Conservation (phyloP, 2,888 invertebrate genomes). For the Drosophila kambysellisi region DNA sequence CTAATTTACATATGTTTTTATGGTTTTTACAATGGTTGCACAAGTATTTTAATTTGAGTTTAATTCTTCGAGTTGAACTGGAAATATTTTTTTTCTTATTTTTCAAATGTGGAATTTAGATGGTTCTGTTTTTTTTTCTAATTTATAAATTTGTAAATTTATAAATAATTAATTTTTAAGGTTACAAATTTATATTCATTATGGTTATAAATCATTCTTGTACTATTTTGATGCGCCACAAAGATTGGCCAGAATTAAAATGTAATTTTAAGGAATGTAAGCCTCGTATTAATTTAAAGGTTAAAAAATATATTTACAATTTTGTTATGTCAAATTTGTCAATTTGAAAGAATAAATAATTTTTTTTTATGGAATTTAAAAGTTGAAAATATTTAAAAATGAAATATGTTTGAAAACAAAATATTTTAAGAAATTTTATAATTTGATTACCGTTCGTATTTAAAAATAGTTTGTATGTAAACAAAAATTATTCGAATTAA, state of each 20-base stretch:
- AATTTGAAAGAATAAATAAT: background rate
- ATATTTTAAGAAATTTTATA: background rate
- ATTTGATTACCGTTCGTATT: background rate
- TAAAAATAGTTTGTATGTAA: background rate
- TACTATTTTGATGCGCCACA: background rate
- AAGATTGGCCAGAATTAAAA: background rate
- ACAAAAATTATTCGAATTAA: background rate
- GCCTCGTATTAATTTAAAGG: background rate
- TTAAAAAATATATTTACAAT: background rate
- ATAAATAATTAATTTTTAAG: background rate
- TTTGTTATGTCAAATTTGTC: background rate
- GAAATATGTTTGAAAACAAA: background rate
- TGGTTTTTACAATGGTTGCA: conserved; percentile 3
- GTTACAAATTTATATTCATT: background rate
- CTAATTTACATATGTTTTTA: background rate
- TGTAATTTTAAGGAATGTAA: background rate
- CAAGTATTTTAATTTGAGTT: background rate
- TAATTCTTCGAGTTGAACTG: background rate
- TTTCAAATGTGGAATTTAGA: background rate
- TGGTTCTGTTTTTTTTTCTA: background rate
- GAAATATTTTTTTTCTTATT: too few species aligned
- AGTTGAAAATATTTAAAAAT: background rate
- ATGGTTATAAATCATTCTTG: background rate
- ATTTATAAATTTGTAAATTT: background rate
- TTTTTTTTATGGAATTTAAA: background rate